Conservation (phyloP, 2,888 invertebrate genomes). For the Ernsta delagoae region DNA sequence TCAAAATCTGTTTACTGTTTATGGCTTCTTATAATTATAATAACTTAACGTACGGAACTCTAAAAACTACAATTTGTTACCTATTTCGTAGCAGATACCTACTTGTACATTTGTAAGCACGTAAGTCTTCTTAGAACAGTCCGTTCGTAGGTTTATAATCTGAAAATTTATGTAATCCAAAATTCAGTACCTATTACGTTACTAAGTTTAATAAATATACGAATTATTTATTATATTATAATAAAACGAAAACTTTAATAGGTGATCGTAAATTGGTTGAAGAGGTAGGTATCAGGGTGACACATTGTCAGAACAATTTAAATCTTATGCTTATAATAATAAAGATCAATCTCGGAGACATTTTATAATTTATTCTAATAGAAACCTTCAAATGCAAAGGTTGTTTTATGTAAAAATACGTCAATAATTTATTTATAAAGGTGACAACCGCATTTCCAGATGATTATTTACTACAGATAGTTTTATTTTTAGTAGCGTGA, state of each 20-base stretch:
- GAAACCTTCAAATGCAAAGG: conserved; percentile 3
- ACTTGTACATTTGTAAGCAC: too few relatives aligned
- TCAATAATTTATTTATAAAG: conserved; percentile 2
- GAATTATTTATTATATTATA: too few relatives aligned
- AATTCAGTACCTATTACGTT: background rate
- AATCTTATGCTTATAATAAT: background rate
- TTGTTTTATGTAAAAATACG: conserved; percentile 1
- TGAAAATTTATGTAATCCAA: background rate
- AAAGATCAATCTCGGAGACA: background rate
- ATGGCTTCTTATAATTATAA: background rate
- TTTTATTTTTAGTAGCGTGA: background rate
- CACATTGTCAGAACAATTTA: background rate
- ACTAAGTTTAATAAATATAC: background rate
- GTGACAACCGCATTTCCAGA: background rate
- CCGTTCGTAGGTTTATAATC: background rate
- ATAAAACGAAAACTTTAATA: background rate
- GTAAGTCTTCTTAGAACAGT: too few relatives aligned
- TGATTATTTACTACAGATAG: background rate
- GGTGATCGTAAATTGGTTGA: background rate
- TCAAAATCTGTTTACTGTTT: too few relatives aligned
- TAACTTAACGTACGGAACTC: background rate
- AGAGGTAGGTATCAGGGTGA: background rate
- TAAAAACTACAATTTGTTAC: too few relatives aligned
- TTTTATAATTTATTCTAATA: background rate
- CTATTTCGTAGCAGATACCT: too few relatives aligned